Base-by-base conservation (phyloP, 2,113 vertebrate species). In the Cynoglossus semilaevis region DNA sequence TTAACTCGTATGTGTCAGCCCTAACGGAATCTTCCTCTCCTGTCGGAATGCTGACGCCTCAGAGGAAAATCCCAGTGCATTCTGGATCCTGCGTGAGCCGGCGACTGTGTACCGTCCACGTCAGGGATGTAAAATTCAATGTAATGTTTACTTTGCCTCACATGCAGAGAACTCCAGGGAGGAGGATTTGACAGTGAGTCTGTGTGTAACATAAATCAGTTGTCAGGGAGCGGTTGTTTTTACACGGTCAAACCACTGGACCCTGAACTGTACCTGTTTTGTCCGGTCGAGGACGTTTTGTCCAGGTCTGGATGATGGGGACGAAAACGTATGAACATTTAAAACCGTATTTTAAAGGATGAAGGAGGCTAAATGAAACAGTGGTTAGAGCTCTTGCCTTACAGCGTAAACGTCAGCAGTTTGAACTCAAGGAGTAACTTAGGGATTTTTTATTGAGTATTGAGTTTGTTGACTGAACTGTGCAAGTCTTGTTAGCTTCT, bases 1-100 rank as follows among this genome's bases (percentile, higher is more conserved):
- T 86, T 84, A 89, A 89, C 76, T 80, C 6, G 72, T 64, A 51
- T 63, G 74, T 81, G 86, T 87, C 79, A 89, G 87, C 84, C 84
- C 75, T 48, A 65, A 40, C 63, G 82, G 86, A 85, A 86, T 89
- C 84, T 78, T 57, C 56, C n/a, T 45, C 56, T 74, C 56, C 56
- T 43, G 15, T 51, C 68, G 65, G 65, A 74, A 77, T 16, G 49
- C 60, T 71, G 53, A 47, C 70, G 48, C 51, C 57, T 40, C 64
- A 64, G 46, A 77, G 68, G 70, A 67, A 83, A 70, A 51, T 67
- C 68, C 64, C 63, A 1, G 17, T 60, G 61, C 46, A 52, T 63
- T 56, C 71, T 42, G 41, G 67, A 76, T 59, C 51, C 58, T 0
- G 34, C 16, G 50, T 51, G 47, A 63, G 55, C 66, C 44, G 51